phyloP scores from a whole-genome alignment of 2,797 vertebrate species.

The Muscicapa striata region DNA sequence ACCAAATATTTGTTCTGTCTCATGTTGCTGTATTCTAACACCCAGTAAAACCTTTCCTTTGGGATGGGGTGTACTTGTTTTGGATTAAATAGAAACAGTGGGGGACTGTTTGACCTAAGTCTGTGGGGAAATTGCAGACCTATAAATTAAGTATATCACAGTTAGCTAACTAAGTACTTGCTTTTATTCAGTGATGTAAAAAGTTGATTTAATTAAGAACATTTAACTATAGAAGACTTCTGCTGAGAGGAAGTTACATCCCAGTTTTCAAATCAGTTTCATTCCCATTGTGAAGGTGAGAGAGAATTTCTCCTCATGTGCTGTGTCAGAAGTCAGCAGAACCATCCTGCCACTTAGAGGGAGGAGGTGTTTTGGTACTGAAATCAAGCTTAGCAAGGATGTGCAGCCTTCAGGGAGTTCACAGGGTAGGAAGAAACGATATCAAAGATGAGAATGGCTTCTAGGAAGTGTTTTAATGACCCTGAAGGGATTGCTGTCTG shows the following conservation, averaged over 20 bases:
- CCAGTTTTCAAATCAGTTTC: neutral
- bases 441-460: neutral
- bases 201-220: neutral
- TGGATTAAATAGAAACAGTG: neutral
- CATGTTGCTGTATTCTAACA: neutral
- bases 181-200: neutral
- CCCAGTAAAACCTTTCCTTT: neutral
- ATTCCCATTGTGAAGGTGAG: neutral
- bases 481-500: conserved; percentile 5
- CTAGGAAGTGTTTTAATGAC: conserved; percentile 19
- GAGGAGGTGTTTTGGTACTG: neutral
- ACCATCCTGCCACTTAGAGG: neutral
- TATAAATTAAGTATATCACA: neutral
- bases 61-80: accelerated
- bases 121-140: neutral
- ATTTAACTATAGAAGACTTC: neutral
- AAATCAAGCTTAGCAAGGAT: neutral
- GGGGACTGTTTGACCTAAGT: neutral
- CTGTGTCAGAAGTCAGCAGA: neutral
- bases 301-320: neutral
- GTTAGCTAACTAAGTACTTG: neutral
- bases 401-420: neutral
- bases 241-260: neutral
- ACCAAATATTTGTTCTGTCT: neutral
- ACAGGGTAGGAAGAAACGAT: neutral